Percentiles rank a stretch among this genome's conserved stretches.
Conservation (phyloP, 2,797 vertebrate species). For the Labroides dimidiatus region DNA sequence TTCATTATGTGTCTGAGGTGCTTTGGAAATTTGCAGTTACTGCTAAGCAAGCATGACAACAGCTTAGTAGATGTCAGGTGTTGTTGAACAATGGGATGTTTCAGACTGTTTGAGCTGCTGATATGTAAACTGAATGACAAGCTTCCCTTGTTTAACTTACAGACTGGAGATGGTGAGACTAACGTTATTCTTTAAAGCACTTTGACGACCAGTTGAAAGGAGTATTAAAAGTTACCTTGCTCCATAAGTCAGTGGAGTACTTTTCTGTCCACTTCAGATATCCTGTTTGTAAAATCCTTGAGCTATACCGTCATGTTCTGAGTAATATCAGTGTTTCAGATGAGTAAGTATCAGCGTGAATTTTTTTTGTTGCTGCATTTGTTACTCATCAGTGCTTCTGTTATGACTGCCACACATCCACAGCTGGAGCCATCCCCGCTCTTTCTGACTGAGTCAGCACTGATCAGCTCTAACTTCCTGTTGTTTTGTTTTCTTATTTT, state of each 20-base stretch:
- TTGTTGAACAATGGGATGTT: conserved; percentile 27
- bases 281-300: not conserved
- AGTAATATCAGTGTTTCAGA: not conserved
- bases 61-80: conserved; percentile 30
- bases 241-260: not conserved
- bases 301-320: not conserved
- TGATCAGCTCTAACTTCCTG: conserved; percentile 67
- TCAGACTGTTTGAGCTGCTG: conserved; percentile 14
- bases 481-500: conserved; percentile 74
- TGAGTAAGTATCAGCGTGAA: not conserved
- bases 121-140: conserved; percentile 15
- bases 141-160: conserved; percentile 4
- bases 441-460: conserved; percentile 64
- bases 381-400: conserved; percentile 39
- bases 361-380: conserved; percentile 2
- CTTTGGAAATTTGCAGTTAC: conserved; percentile 37
- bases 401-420: conserved; percentile 31
- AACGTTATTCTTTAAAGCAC: not conserved
- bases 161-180: not conserved
- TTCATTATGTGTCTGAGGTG: conserved; percentile 48
- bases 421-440: conserved; percentile 55
- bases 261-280: not conserved
- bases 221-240: not conserved
- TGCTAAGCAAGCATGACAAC: conserved; percentile 48
- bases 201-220: not conserved